These are phyloP conservation scores for Spermophilus dauricus DNA, from an alignment of 2,113 vertebrate genomes.

Conservation along the genomic window DNA sequence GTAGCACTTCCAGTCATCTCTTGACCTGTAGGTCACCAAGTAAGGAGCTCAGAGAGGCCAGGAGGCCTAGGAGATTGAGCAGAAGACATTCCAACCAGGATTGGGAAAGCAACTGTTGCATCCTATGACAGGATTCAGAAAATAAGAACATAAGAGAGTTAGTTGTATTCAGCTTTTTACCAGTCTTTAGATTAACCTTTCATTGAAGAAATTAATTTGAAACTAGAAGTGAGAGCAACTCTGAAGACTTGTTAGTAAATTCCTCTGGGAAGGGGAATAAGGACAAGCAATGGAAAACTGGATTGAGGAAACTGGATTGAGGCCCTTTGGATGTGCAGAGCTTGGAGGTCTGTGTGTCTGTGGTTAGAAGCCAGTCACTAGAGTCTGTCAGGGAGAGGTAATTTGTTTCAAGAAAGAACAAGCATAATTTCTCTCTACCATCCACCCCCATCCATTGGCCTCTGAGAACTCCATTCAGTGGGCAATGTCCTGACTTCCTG, in stretches of 20 bases:
- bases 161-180: constrained; percentile 23
- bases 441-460: neutral
- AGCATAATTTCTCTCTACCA: neutral
- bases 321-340: neutral
- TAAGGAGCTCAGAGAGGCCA: neutral
- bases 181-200: neutral
- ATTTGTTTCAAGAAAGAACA: constrained; percentile 24
- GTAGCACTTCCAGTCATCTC: neutral
- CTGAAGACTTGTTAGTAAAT: neutral
- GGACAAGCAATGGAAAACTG: neutral
- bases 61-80: neutral
- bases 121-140: constrained; percentile 29
- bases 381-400: neutral
- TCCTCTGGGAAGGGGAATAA: neutral
- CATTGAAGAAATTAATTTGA: constrained; percentile 49
- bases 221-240: neutral
- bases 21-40: neutral
- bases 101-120: neutral
- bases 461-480: neutral
- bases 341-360: neutral
- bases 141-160: neutral
- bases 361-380: neutral
- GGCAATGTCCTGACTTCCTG: neutral
- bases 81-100: neutral
- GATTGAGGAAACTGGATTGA: neutral